Conservation (phyloP, 1,140 invertebrate genomes). For the Diabrotica virgifera region DNA sequence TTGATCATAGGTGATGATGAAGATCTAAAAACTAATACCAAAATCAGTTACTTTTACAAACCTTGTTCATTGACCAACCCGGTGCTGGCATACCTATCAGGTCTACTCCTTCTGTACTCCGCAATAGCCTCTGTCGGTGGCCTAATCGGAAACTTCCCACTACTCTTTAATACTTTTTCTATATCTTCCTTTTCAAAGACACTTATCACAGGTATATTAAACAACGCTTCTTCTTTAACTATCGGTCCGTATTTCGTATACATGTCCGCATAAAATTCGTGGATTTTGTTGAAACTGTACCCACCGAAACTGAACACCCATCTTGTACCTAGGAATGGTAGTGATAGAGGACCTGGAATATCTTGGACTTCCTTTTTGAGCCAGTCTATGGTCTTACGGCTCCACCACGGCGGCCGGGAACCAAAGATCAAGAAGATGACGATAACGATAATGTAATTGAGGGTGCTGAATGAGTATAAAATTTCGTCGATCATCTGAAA, state of each 20-base stretch:
- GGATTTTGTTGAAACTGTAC: slow-evolving; percentile 71
- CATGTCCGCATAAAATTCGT: slow-evolving; percentile 75
- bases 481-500: slow-evolving; percentile 31
- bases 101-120: slow-evolving; percentile 68
- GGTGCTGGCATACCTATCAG: slow-evolving; percentile 74
- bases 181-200: slow-evolving; percentile 74
- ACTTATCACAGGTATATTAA: slow-evolving; percentile 72
- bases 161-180: slow-evolving; percentile 69
- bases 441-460: slow-evolving; percentile 20
- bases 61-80: slow-evolving; percentile 80
- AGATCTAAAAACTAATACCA: no score
- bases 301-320: slow-evolving; percentile 70
- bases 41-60: slow-evolving; percentile 13
- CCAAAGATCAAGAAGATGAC: slow-evolving; percentile 34
- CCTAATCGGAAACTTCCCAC: slow-evolving; percentile 71
- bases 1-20: no score
- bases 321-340: slow-evolving; percentile 76
- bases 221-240: slow-evolving; percentile 72
- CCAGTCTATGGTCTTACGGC: slow-evolving; percentile 23
- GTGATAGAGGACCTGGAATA: slow-evolving; percentile 70
- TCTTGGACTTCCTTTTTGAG: slow-evolving; percentile 19
- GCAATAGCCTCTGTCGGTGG: slow-evolving; percentile 80
- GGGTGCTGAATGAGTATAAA: slow-evolving; percentile 21
- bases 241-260: slow-evolving; percentile 70
- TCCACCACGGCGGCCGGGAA: slow-evolving; percentile 34